Conservation (phyloP, 1,140 invertebrate genomes). For the Ceratina japonica region DNA sequence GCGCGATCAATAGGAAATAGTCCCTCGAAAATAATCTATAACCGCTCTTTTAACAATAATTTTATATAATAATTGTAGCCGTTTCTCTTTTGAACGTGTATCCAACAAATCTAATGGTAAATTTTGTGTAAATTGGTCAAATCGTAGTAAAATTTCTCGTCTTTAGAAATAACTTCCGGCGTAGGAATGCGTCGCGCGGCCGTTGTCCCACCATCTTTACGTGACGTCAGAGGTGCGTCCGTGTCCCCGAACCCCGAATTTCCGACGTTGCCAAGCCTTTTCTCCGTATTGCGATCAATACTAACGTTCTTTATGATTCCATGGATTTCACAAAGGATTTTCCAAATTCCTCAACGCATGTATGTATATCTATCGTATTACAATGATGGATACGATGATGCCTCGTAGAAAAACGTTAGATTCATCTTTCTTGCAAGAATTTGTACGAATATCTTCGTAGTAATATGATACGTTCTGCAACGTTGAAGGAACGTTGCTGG, state of each 20-base stretch:
- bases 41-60: not conserved
- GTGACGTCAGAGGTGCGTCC: not conserved
- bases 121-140: not conserved
- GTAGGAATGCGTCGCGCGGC: conserved; percentile 21
- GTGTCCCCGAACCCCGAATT: conserved; percentile 1
- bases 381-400: too few relatives aligned
- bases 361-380: too few relatives aligned
- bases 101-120: accelerated
- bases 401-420: too few relatives aligned
- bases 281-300: conserved; percentile 3
- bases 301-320: not conserved
- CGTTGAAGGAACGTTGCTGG: too few relatives aligned
- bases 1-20: conserved; percentile 64
- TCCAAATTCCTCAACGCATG: not conserved
- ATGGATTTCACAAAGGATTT: not conserved
- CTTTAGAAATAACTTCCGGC: conserved; percentile 3
- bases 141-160: not conserved
- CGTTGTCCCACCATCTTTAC: not conserved
- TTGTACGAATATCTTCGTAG: too few relatives aligned
- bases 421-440: too few relatives aligned
- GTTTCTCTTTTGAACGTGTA: accelerated
- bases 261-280: conserved; percentile 19
- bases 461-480: too few relatives aligned
- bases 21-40: conserved; percentile 27
- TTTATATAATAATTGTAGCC: not conserved